Evolutionary conservation across 1,140 invertebrate genomes (phyloP).

Genomic region (Anastrepha ludens): DNA sequence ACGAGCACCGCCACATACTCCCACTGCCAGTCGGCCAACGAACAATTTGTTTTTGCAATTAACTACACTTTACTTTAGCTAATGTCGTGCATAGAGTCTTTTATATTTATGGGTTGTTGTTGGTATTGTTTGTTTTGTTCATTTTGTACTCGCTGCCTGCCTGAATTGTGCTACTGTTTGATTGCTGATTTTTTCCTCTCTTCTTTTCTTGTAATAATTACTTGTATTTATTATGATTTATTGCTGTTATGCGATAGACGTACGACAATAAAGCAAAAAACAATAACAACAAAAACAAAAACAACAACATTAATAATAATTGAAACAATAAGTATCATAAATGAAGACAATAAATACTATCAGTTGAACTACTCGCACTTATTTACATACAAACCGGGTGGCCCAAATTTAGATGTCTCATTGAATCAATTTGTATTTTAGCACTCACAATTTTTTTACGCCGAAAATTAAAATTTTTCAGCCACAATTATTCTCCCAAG

Average conservation of each 20-base stretch:
- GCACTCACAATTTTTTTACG: no score
- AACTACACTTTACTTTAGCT: conserved; percentile 9
- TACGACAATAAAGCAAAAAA: no score
- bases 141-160: not conserved
- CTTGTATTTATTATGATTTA: conserved; percentile 16
- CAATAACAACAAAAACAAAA: not conserved
- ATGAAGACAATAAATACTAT: no score
- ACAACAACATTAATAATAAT: not conserved
- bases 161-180: conserved; percentile 24
- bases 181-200: not conserved
- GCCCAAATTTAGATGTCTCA: no score
- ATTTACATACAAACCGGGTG: no score
- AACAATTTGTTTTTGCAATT: conserved; percentile 16
- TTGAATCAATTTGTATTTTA: no score
- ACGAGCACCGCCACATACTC: not conserved
- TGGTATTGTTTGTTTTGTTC: not conserved
- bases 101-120: not conserved
- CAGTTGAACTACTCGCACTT: no score
- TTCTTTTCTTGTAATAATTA: not conserved
- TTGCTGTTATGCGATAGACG: conserved; percentile 5
- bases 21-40: not conserved
- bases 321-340: not conserved
- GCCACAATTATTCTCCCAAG: no score
- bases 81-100: not conserved
- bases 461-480: no score